Base-by-base conservation (phyloP, 2,797 vertebrate genomes). In the Danio tinwini region DNA sequence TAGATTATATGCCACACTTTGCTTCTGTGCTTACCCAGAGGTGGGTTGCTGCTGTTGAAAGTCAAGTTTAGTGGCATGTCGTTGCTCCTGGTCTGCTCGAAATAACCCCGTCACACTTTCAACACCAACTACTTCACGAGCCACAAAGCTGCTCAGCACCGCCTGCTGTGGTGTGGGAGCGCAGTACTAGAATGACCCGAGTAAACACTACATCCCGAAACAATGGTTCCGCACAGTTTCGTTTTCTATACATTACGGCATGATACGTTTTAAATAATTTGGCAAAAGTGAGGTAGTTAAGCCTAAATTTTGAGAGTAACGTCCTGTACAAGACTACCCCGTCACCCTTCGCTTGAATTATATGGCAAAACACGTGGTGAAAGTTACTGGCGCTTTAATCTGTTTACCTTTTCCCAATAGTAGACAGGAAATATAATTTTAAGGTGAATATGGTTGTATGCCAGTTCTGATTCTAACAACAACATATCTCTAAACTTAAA, bases 41-140 rank as follows among this genome's bases (percentile, higher is more conserved):
- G 93, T 4, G 91, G 93, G 39, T 91, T 92, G 86, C 73, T 91
- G 19, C 89, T 72, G 85, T 93, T 93, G 80, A 95, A 90, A 69
- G 84, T 93, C 2, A 95, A 86, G 47, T 90, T 93, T 84, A 94
- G 88, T 67, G 92, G 84, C 94, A 95, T 95, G 5, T 12, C 91
- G 68, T 50, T 59, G 37, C 67, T 61, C 21, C 44, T 44, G 12
- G 42, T 67, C 49, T 55, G 72, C n/a, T 56, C 16, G 42, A 10
- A 50, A 17, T 19, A 21, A 39, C 21, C 40, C 52, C 19, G 59
- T 39, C 81, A 81, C 77, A 61, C 85, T 65, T 64, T 63, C n/a
- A 69, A 19, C 39, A 59, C 21, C 37, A 50, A 59, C 37, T 59
- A 42, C 65, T 69, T n/a, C 65, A 42, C 12, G 39, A 71, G 3